phyloP scores from a whole-genome alignment of 1,140 invertebrate genomes.

The Calliphora vicina region DNA sequence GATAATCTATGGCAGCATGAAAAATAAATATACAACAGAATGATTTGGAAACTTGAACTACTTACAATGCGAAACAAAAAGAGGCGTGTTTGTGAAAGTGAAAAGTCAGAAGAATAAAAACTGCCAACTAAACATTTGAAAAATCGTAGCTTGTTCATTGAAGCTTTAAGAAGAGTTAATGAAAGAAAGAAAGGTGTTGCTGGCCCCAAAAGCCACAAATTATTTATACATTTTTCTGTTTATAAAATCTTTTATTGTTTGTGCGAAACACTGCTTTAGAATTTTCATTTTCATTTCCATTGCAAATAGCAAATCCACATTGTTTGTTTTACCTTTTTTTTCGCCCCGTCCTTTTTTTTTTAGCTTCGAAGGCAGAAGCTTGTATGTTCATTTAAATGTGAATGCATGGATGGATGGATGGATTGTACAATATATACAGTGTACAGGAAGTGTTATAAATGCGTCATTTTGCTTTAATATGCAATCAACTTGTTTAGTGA shows the following conservation, averaged over 20 bases:
- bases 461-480: slow-evolving; percentile 16
- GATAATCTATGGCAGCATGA: not conserved
- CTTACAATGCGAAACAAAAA: not conserved
- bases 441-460: slow-evolving; percentile 5
- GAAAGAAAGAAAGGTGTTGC: not conserved
- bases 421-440: not conserved
- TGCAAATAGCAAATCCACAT: not conserved
- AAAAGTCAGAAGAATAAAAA: not conserved
- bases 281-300: not conserved
- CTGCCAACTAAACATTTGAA: not conserved
- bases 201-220: not conserved
- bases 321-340: not conserved
- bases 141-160: not conserved
- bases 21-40: not conserved
- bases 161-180: not conserved
- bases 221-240: not conserved
- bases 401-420: not conserved
- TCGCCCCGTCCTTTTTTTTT: not conserved
- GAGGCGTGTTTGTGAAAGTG: not conserved
- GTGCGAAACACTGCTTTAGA: not conserved
- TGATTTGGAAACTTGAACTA: no score
- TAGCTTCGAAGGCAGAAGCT: not conserved
- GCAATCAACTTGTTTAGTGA: slow-evolving; percentile 9
- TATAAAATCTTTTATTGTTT: not conserved
- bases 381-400: not conserved